Base-by-base conservation (phyloP, 1,140 invertebrate genomes). In the Drosophila subobscura region DNA sequence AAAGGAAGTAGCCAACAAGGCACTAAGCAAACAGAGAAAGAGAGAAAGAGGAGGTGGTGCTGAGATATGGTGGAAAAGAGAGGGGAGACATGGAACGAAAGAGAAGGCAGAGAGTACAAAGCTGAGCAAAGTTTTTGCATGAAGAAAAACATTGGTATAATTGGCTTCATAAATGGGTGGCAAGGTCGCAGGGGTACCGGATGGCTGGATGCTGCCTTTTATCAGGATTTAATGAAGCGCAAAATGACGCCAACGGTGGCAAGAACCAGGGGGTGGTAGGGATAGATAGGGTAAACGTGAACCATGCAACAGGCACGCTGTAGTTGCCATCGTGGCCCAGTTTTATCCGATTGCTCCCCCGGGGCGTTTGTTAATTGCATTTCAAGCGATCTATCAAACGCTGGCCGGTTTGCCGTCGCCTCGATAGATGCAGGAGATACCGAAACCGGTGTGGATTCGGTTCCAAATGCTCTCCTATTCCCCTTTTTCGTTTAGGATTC, bases 171-270 rank as follows among this genome's bases (percentile, higher is more conserved):
- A 63, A 81, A 61, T 47, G 45, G 41, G 37, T 44, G 65, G 49
- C 41, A 37, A 25, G 52, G 20, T 10, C 54, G 33, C 1, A 20
- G 47, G 53, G 22, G 37, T 7, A 20, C 14, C 12, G 53, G 22
- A 37, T 54, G 14, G 45, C n/a, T 60, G 33, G 33, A 37, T 37
- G 33, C 56, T 51, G 54, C 51, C 54, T 72, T 66, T 56, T 63
- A 42, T 55, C 61, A 55, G 59, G 53, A 78, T 65, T 73, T 88
- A 86, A 88, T 86, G 83, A 88, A 86, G 83, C 83, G 78, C 52
- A 73, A 86, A 86, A 88, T 88, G 61, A 74, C 33, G 71, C 63
- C 50, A 68, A 44, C 33, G 51, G 63, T 44, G 44, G 50, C 7
- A 1, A 47, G 25, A 16, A 33, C 6, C 20, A n/a, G 7, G 6